Base-by-base conservation (phyloP, 2,113 vertebrate species). In the Gobiocypris rarus region DNA sequence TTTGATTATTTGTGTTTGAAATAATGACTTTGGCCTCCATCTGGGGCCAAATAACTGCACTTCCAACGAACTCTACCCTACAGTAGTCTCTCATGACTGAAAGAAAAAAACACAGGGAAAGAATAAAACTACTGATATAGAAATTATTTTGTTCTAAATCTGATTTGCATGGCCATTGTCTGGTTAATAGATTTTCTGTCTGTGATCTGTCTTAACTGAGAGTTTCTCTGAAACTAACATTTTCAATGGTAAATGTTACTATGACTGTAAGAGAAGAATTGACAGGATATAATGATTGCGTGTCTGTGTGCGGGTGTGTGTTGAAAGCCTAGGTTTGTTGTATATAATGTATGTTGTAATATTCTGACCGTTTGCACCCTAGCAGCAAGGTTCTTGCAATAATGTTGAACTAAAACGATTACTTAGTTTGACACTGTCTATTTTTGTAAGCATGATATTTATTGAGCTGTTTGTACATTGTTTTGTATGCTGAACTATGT, bases 381-480 rank as follows among this genome's bases (percentile, higher is more conserved):
- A 78, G 76, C 54, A 67, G 83, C 80, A 75, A 83, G 77, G 52
- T 80, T 48, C 89, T 89, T 92, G 92, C 93, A 94, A 93, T 94
- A 94, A 94, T 89, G 90, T 85, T 87, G 75, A 81, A 81, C 75
- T 86, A 76, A 86, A 86, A 73, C 48, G 59, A 77, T 87, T 83
- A 80, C 75, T 61, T 85, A 89, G 89, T 86, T 91, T 90, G 92
- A 91, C 90, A 93, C 86, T 87, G 94, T 95, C 92, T 95, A 95
- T 95, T 95, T 95, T 95, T 95, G 93, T 95, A 95, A 94, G 94
- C 93, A 94, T 94, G 92, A 92, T 82, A 91, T 94, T 92, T 90
- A 92, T 88, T 87, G 91, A 91, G 91, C 89, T 91, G 93, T 93
- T 93, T 91, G 89, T 91, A 92, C 85, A 88, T 87, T 84, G 88